Evolutionary conservation across 2,888 invertebrate species (phyloP).

Genomic region (Leptogaster cylindrica): DNA sequence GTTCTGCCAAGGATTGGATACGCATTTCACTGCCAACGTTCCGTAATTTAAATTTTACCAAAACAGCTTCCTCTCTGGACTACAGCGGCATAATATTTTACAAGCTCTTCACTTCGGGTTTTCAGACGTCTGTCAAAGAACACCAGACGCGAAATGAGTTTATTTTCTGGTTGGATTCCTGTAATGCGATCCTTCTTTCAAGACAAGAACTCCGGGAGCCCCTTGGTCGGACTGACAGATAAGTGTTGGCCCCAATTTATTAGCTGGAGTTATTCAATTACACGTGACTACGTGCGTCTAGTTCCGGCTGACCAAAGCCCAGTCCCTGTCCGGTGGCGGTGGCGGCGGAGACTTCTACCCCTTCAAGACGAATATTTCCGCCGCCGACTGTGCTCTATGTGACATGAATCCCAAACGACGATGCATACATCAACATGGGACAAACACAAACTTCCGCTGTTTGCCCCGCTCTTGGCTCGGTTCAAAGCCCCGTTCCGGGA

Average conservation of each 20-base stretch:
- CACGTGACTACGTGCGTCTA: background rate
- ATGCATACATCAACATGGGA: background rate
- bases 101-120: background rate
- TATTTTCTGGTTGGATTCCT: conserved; percentile 16
- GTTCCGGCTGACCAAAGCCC: no score
- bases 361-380: background rate
- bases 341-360: background rate
- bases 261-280: background rate
- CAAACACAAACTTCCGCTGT: conserved; percentile 5
- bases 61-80: background rate
- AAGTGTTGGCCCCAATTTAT: background rate
- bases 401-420: background rate
- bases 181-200: background rate
- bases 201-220: background rate
- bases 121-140: conserved; percentile 18
- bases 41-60: conserved; percentile 16
- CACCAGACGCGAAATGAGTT: conserved; percentile 2
- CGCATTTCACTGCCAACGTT: background rate
- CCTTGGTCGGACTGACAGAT: background rate
- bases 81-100: background rate
- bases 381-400: background rate
- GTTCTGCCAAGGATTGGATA: conserved; percentile 27
- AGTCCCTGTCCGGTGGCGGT: background rate
- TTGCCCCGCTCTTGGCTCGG: background rate
- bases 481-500: background rate